Conservation (phyloP, 2,113 vertebrate species). For the Anoplopoma fimbria region DNA sequence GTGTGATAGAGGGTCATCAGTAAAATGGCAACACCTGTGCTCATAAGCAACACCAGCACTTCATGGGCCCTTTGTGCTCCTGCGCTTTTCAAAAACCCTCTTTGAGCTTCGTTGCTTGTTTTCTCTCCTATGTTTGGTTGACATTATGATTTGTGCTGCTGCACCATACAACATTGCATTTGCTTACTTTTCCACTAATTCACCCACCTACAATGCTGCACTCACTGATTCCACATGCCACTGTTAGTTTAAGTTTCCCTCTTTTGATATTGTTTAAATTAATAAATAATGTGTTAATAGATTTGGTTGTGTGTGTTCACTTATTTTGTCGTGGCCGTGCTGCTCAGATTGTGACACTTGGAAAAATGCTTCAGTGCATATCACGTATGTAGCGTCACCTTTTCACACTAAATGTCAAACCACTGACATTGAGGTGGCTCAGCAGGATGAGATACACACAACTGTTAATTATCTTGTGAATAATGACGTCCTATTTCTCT, state of each 20-base stretch:
- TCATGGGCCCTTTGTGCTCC: too few relatives aligned
- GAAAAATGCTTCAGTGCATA: not conserved
- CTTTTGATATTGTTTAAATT: too few relatives aligned
- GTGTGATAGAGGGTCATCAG: not conserved
- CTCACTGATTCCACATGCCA: not conserved
- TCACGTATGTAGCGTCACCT: constrained; percentile 29
- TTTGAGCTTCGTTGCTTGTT: too few relatives aligned
- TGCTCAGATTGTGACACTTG: not conserved
- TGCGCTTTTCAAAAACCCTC: too few relatives aligned
- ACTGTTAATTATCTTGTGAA: constrained; percentile 22
- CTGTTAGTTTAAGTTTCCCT: too few relatives aligned
- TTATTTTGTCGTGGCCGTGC: not conserved
- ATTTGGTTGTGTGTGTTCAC: not conserved
- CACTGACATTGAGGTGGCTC: not conserved
- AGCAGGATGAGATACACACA: constrained; percentile 12
- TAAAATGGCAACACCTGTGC: not conserved
- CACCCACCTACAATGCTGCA: too few relatives aligned
- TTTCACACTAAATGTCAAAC: constrained; percentile 49
- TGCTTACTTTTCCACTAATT: too few relatives aligned
- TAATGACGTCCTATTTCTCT: constrained; percentile 7
- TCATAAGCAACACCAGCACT: too few relatives aligned
- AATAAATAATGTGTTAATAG: not conserved
- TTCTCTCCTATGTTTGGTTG: too few relatives aligned
- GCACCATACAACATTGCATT: too few relatives aligned
- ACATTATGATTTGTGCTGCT: too few relatives aligned